Base-by-base conservation (phyloP, 2,888 invertebrate species). In the Hetaerina titia region DNA sequence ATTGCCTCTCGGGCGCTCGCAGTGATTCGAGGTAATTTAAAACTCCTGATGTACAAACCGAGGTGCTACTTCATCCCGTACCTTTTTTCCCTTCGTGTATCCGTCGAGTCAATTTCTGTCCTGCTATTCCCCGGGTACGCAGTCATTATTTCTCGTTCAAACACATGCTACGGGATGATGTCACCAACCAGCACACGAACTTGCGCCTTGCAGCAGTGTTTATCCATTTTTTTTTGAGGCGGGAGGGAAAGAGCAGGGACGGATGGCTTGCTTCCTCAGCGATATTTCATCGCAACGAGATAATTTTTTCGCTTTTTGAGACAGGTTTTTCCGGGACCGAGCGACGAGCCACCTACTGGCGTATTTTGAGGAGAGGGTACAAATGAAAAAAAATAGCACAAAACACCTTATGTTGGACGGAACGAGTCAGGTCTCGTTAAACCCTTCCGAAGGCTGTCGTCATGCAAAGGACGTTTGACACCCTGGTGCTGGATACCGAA, bases 21-120 rank as follows among this genome's bases (percentile, higher is more conserved):
- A 25, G 74, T 81, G 31, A 81, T 81, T 81, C 25, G 74, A 81
- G 25, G 74, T 81, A 81, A 81, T 81, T 81, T 81, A 81, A 81
- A 81, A 81, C 74, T 81, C 74, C 74, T 81, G 74, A 81, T 81
- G 74, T 81, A 81, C 74, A 81, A 81, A 4, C 74, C 25, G 74
- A 11, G 74, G 74, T 8, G 74, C 74, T 81, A 81, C 74, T 81
- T 81, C 31, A 31, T 25, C 15, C 74, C 74, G 74, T 1, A 81
- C 17, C 31, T 31, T 81, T 81, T 81, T 25, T 31, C 25, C 25
- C n/a, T 81, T 81, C 74, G 6, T 81, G 74, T 81, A 81, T n/a
- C 6, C 74, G 31, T 81, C 25, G 74, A 81, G n/a, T 81, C 74
- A 81, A 81, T 81, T 81, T 81, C 74, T 81, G 74, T 81, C 74